Base-by-base conservation (phyloP, 2,888 invertebrate genomes). In the Diloba caeruleocephala region DNA sequence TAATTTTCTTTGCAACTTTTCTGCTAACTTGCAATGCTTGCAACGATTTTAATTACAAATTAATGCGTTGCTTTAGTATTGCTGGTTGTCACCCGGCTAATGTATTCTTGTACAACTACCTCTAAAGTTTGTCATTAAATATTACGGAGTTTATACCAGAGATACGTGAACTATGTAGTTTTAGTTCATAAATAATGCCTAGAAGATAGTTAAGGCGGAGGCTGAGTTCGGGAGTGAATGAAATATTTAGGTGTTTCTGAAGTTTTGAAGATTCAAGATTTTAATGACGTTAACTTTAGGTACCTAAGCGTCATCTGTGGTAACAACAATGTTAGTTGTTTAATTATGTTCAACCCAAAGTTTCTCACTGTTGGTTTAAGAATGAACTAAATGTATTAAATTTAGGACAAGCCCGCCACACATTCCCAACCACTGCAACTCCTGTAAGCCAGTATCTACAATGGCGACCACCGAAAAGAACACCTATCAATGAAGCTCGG, bases 161-260 rank as follows among this genome's bases (percentile, higher is more conserved):
- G 29, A 29, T 37, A 28, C 8, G 32, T 33, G 25, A 59, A 59
- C 17, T 56, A 28, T 66, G 42, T 29, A 19, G 28, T 5, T 13
- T 5, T 13, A 34, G 33, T 26, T 59, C 41, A 32, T 59, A 29
- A 38, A 59, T 59, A 59, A 23, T 19, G 6, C 19, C 3, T 33
- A 26, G 58, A 15, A 31, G 39, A 28, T 28, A 32, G 58, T 37
- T 15, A n/a, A n/a, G n/a, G n/a, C n/a, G n/a, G 19, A 9, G 19
- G 13, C 37, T 13, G 38, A 59, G 37, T 59, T 66, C 38, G 51
- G 26, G 38, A 38, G 25, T 17, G 60, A 59, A 59, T 59, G 42
- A 34, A 59, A 66, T 66, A 59, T 66, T 33, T 34, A 66, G 29
- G 26, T 59, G 37, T 31, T 51, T 59, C 59, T 9, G 12, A 23